Base-by-base conservation (phyloP, 2,888 invertebrate genomes). In the Nomada lathburiana region DNA sequence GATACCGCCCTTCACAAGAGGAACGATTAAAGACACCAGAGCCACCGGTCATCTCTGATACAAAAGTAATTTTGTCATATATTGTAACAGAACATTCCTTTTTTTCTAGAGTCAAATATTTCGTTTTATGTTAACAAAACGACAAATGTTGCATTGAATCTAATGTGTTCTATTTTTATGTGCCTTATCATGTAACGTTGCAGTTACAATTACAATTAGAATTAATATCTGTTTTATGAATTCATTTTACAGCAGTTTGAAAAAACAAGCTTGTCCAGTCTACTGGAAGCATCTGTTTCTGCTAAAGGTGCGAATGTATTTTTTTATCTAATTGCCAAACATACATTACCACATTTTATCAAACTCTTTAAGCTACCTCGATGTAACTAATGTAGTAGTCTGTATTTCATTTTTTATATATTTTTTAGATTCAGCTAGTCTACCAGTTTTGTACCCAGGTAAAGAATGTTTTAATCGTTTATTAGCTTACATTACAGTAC, bases 221-320 rank as follows among this genome's bases (percentile, higher is more conserved):
- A 81, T 80, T 89, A 86, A 84, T 72, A 29, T 75, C 7, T 55
- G 13, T 63, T 52, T 83, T 83, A 77, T 78, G 23, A 81, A 57
- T 89, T 85, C 53, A 82, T 82, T 90, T 92, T 93, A 53, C 92
- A 94, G 94, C 91, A 84, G 44, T 92, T 91, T 89, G 93, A 92
- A 91, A 94, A 94, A 88, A 93, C 94, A 84, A 94, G 94, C 80
- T 93, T 94, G 83, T 94, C 94, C 91, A 94, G 94, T 89, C 92
- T 93, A n/a, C 85, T 94, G 88, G 94, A 94, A 91, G 93, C 94
- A 70, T 94, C 94, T 71, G 94, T 94, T 55, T 93, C 93, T 52
- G 91, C 91, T 50, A 93, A 93, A 94, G 94, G 94, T 93, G 90
- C 89, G 93, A 88, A 73, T 85, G 85, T 82, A 80, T 78, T 85